A percentile compares a stretch with the other conserved stretches of the same genome.
Evolutionary conservation across 2,888 invertebrate genomes (phyloP).

Genomic region (Pardosa pseudoannulata): DNA sequence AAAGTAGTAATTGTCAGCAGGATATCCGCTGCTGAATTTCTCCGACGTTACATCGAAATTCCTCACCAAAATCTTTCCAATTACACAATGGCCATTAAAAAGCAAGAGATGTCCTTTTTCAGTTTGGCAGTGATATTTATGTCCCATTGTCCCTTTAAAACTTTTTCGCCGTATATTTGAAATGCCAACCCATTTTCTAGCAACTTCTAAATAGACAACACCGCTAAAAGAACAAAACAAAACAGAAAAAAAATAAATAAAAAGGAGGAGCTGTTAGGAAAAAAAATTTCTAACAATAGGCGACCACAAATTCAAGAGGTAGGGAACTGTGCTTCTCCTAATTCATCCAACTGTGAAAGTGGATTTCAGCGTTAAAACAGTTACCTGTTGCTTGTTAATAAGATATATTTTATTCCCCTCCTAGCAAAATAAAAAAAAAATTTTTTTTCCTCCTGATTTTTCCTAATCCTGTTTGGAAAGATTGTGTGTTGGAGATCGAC

Average conservation of each 20-base stretch:
- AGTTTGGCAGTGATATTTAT: background rate
- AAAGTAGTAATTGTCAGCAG: too few relatives aligned
- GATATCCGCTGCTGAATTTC: too few relatives aligned
- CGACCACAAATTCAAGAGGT: background rate
- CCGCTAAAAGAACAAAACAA: too few relatives aligned
- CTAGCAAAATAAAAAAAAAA: too few relatives aligned
- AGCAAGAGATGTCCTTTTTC: too few relatives aligned
- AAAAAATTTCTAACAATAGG: background rate
- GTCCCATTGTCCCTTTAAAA: background rate
- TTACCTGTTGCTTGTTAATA: constrained; percentile 21
- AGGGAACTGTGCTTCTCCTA: background rate
- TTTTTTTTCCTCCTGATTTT: constrained; percentile 3
- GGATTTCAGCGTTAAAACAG: constrained; percentile 27
- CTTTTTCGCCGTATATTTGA: background rate
- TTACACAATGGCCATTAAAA: too few relatives aligned
- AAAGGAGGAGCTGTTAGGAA: too few relatives aligned
- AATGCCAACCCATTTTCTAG: background rate
- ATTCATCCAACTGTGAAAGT: constrained; percentile 24
- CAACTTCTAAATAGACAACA: too few relatives aligned
- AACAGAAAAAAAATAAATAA: too few relatives aligned
- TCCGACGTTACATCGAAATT: too few relatives aligned
- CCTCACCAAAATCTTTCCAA: too few relatives aligned
- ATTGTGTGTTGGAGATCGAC: background rate
- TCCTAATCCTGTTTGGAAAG: constrained; percentile 10
- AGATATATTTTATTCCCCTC: constrained; percentile 27